A percentile compares a stretch with the other conserved stretches of the same genome.
phyloP scores from a whole-genome alignment of 2,888 invertebrate species.

The Colletes collaris region DNA sequence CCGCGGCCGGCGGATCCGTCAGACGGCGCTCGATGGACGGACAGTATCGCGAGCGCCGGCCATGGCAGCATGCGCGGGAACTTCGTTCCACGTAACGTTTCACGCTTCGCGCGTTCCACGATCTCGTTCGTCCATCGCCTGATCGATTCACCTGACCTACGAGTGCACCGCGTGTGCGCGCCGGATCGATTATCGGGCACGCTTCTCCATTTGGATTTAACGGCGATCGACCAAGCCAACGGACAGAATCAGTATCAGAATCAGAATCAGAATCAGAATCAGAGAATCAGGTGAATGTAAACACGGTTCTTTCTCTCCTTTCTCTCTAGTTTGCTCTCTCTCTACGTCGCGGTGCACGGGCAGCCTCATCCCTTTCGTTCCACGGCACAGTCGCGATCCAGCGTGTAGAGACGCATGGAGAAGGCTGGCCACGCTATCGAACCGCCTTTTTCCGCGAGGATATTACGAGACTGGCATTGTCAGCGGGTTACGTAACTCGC shows the following conservation, averaged over 20 bases:
- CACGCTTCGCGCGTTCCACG: slow-evolving; percentile 4
- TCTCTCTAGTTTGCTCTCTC: neutral
- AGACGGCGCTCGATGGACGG: slow-evolving; percentile 63
- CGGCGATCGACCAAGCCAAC: neutral
- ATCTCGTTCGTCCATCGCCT: slow-evolving; percentile 4
- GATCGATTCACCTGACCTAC: neutral
- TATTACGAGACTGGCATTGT: slow-evolving; percentile 73
- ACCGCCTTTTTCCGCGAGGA: slow-evolving; percentile 68
- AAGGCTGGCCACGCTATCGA: slow-evolving; percentile 44
- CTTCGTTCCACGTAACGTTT: slow-evolving; percentile 22
- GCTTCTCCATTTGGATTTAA: neutral
- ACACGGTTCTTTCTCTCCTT: slow-evolving; percentile 34
- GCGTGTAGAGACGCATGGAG: slow-evolving; percentile 32
- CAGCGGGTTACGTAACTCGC: slow-evolving; percentile 69
- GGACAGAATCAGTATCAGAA: no score
- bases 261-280: neutral
- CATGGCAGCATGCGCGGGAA: slow-evolving; percentile 63
- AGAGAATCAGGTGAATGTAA: slow-evolving; percentile 60
- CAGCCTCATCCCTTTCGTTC: neutral
- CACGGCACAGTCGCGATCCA: neutral
- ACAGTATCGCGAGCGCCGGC: slow-evolving; percentile 69
- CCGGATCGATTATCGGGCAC: neutral
- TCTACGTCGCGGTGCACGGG: neutral
- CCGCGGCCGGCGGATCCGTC: slow-evolving; percentile 59
- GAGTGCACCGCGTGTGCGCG: neutral